Evolutionary conservation across 2,888 invertebrate genomes (phyloP), one percentile per base, ranked within the genome.

Genomic region (Melanophora roralis): DNA sequence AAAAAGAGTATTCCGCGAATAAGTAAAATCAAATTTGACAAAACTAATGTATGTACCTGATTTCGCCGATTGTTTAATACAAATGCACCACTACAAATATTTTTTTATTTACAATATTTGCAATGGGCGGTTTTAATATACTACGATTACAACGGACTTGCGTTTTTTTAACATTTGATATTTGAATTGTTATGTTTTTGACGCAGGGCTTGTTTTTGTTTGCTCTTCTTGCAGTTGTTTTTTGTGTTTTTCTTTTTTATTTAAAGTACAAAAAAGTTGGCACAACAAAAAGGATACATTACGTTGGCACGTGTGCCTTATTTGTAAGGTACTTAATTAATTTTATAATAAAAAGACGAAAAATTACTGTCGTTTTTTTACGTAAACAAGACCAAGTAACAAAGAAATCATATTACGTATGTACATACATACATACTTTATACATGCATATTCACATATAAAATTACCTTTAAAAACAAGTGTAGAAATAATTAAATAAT

Each of bases 271-370:
- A 81, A 78, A 82, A 68, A 72, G 60, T 81, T 81, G 81, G 73
- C 84, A 82, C 84, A 82, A 80, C 75, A 81, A 78, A 87, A 86
- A 88, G 89, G 89, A 89, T 89, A 89, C 89, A 89, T 89, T 89
- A 88, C 89, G 82, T 83, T 83, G 85, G 83, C 89, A 89, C 89
- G 89, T 89, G 89, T 83, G 80, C 81, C 82, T 84, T 87, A 84
- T 86, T 86, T 86, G 87, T 84, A 83, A 84, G 85, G 84, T 83
- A 86, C 88, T 89, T 89, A 88, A 89, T 89, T 89, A 89, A 89
- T 86, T 89, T 87, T 82, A 86, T 87, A 87, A 88, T 87, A 88
- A 88, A 87, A 79, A 79, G 71, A 67, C 34, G 49, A 51, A 14
- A 62, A 77, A 45, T 65, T 83, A 59, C 82, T 45, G 68, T 45